Percentiles rank a stretch among this genome's conserved stretches.
Evolutionary conservation across 2,888 invertebrate genomes (phyloP).

Genomic region (Terebella lapidaria): DNA sequence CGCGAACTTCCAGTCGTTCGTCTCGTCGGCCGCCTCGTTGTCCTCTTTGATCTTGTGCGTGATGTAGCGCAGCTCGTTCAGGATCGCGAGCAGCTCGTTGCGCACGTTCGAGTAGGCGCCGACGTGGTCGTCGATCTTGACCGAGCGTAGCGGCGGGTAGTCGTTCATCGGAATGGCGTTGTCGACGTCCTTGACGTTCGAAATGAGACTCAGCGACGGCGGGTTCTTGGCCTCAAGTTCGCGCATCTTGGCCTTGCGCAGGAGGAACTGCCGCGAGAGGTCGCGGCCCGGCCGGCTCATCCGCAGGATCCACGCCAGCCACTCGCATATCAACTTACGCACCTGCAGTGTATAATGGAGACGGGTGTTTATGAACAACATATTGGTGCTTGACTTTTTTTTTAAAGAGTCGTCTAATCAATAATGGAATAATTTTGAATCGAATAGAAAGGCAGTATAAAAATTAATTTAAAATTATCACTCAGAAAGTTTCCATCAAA

Average conservation of each 20-base stretch:
- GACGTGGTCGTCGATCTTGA: constrained; percentile 17
- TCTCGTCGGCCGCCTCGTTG: constrained; percentile 18
- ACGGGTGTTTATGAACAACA: no score
- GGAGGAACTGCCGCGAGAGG: constrained; percentile 27
- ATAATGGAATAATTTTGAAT: no score
- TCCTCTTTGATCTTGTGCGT: constrained; percentile 30
- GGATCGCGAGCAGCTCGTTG: constrained; percentile 29
- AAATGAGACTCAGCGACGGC: constrained; percentile 28
- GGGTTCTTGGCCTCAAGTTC: constrained; percentile 27
- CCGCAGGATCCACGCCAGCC: constrained; percentile 29
- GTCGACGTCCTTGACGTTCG: constrained; percentile 30
- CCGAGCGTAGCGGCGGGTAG: constrained; percentile 20
- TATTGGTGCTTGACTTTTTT: no score
- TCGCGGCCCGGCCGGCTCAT: constrained; percentile 29
- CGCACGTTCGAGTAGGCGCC: constrained; percentile 18
- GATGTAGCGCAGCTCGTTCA: constrained; percentile 31
- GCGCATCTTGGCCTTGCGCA: constrained; percentile 28
- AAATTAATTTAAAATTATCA: no score
- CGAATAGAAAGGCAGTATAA: no score
- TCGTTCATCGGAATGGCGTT: constrained; percentile 26
- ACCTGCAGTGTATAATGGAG: constrained; percentile 27
- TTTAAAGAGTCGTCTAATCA: no score
- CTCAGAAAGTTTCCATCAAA: no score
- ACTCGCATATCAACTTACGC: constrained; percentile 26
- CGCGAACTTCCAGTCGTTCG: constrained; percentile 25